A percentile compares a stretch with the other conserved stretches of the same genome.
phyloP scores from a whole-genome alignment of 2,888 invertebrate genomes.

The Chesias legatella region DNA sequence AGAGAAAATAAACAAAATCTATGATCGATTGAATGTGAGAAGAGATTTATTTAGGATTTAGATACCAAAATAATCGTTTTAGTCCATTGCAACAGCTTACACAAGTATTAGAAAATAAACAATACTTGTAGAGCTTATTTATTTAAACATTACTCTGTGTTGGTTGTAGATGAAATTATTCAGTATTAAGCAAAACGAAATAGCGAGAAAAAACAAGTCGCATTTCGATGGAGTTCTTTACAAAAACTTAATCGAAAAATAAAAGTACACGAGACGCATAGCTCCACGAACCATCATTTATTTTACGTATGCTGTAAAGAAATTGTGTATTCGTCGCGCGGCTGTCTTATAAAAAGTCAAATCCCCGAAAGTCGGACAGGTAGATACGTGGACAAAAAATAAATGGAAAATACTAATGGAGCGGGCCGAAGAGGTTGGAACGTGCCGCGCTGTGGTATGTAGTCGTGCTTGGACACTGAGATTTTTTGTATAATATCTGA shows the following conservation, averaged over 20 bases:
- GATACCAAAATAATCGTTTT: too few species aligned
- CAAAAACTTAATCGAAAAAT: slow-evolving; percentile 65
- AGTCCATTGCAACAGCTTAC: too few species aligned
- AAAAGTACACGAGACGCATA: slow-evolving; percentile 56
- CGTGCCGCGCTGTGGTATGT: slow-evolving; percentile 53
- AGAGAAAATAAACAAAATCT: too few species aligned
- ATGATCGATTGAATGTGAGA: too few species aligned
- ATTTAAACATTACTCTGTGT: too few species aligned
- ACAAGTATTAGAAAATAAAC: too few species aligned
- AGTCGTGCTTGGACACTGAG: slow-evolving; percentile 24
- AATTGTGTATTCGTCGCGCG: slow-evolving; percentile 77
- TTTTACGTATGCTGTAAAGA: slow-evolving; percentile 68
- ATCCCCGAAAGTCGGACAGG: slow-evolving; percentile 77
- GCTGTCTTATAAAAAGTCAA: slow-evolving; percentile 70
- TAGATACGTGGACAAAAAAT: slow-evolving; percentile 80
- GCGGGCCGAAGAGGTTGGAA: slow-evolving; percentile 68
- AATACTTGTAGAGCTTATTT: too few species aligned
- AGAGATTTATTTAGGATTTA: too few species aligned
- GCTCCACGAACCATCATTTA: slow-evolving; percentile 70
- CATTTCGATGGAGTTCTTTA: slow-evolving; percentile 13
- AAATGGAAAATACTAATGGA: slow-evolving; percentile 81
- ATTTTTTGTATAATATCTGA: too few species aligned
- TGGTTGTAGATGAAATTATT: too few species aligned
- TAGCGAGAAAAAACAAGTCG: slow-evolving; percentile 1
- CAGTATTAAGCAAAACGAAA: slow-evolving; percentile 9